A percentile compares a stretch with the other conserved stretches of the same genome.
Evolutionary conservation across 2,888 invertebrate genomes (phyloP).

Genomic region (Venusia cambrica): DNA sequence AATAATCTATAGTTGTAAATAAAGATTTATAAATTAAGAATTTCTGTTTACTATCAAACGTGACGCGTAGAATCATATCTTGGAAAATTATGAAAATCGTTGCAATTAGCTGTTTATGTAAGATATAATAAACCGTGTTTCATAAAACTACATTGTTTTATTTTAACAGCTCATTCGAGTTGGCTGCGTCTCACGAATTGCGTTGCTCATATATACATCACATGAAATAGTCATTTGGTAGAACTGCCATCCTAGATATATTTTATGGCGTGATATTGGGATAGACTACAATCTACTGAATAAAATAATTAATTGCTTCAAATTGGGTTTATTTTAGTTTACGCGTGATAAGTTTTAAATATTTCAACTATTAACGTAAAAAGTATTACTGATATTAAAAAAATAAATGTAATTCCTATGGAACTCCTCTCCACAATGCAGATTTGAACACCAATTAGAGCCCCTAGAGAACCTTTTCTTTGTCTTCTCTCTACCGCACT

Average conservation of each 20-base stretch:
- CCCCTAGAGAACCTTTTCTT: too few relatives aligned
- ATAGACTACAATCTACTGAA: too few relatives aligned
- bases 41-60: constrained; percentile 16
- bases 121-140: constrained; percentile 64
- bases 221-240: constrained; percentile 1
- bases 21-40: constrained; percentile 25
- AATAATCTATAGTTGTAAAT: constrained; percentile 26
- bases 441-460: too few relatives aligned
- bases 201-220: constrained; percentile 4
- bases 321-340: too few relatives aligned
- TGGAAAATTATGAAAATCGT: constrained; percentile 36
- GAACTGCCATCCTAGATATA: background rate
- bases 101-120: constrained; percentile 68
- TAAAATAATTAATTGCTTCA: too few relatives aligned
- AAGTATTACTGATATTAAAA: too few relatives aligned
- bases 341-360: too few relatives aligned
- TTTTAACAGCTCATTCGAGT: constrained; percentile 18
- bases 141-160: constrained; percentile 35
- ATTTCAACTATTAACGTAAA: too few relatives aligned
- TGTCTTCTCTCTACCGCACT: too few relatives aligned
- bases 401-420: too few relatives aligned
- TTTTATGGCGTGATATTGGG: constrained; percentile 1
- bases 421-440: too few relatives aligned
- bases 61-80: constrained; percentile 15
- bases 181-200: constrained; percentile 2